A percentile compares a stretch with the other conserved stretches of the same genome.
phyloP scores from a whole-genome alignment of 2,113 vertebrate genomes.

The Mesocricetus auratus region DNA sequence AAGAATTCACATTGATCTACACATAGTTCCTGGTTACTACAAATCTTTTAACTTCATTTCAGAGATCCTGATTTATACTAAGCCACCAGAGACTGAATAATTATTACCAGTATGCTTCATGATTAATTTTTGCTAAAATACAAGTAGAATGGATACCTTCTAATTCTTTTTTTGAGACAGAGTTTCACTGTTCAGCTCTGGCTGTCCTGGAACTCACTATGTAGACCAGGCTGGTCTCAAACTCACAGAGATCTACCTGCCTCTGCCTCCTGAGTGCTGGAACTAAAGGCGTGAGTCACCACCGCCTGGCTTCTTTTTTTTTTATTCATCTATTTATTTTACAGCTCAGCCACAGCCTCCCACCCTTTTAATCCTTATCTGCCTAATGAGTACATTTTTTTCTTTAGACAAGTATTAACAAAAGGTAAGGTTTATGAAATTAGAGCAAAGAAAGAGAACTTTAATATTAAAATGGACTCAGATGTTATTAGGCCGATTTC shows the following conservation, averaged over 20 bases:
- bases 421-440: constrained; percentile 24
- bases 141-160: not conserved
- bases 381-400: constrained; percentile 9
- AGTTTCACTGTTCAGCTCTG: too few relatives aligned
- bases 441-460: constrained; percentile 56
- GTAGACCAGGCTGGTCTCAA: too few relatives aligned
- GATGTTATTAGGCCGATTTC: constrained; percentile 42
- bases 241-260: too few relatives aligned
- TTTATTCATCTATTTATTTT: not conserved
- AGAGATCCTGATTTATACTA: constrained; percentile 32
- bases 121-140: constrained; percentile 49
- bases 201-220: too few relatives aligned
- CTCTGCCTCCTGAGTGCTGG: too few relatives aligned
- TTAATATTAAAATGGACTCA: constrained; percentile 33
- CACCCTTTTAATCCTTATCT: not conserved
- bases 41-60: constrained; percentile 13
- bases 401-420: constrained; percentile 30
- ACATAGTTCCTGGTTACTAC: not conserved
- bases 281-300: too few relatives aligned
- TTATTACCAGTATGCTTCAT: not conserved
- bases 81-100: constrained; percentile 15
- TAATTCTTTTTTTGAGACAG: not conserved
- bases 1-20: constrained; percentile 13
- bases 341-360: not conserved
- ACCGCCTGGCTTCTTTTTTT: not conserved